phyloP scores from a whole-genome alignment of 2,797 vertebrate species.

The Acanthurus lineatus region DNA sequence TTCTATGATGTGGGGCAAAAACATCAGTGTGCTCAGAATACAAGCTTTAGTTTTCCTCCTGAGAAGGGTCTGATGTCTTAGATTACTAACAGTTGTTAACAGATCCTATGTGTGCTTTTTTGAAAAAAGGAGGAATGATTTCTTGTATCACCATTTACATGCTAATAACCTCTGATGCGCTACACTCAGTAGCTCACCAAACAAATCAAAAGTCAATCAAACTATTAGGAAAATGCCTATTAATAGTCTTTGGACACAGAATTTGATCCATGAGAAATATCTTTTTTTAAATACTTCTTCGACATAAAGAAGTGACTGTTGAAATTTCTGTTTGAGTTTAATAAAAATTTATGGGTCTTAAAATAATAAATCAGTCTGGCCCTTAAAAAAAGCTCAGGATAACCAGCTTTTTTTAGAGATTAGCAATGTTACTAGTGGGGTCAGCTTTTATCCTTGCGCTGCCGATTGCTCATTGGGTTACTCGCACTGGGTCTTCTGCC shows the following conservation, averaged over 20 bases:
- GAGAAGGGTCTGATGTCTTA: neutral
- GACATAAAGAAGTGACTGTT: too few relatives aligned
- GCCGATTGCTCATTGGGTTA: slow-evolving; percentile 77
- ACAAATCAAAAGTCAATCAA: neutral
- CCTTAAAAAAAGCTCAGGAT: slow-evolving; percentile 13
- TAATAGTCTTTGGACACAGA: neutral
- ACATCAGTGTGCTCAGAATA: neutral
- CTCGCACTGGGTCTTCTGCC: slow-evolving; percentile 73
- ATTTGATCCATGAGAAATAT: neutral
- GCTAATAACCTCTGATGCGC: neutral
- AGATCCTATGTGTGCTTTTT: neutral
- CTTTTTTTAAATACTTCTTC: neutral
- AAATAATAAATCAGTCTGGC: slow-evolving; percentile 16
- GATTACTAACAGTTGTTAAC: neutral
- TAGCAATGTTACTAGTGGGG: slow-evolving; percentile 57
- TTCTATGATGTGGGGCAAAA: neutral
- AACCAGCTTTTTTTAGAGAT: slow-evolving; percentile 65
- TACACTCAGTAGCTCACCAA: neutral
- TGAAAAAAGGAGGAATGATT: neutral
- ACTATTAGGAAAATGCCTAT: slow-evolving; percentile 24
- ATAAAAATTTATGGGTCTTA: neutral
- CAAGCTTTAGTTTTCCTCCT: neutral
- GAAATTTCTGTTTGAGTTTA: neutral
- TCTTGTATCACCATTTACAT: neutral
- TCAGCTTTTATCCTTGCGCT: slow-evolving; percentile 63